These are phyloP conservation scores for Salmo trutta DNA, from an alignment of 2,797 vertebrate genomes.

Conservation along the genomic window DNA sequence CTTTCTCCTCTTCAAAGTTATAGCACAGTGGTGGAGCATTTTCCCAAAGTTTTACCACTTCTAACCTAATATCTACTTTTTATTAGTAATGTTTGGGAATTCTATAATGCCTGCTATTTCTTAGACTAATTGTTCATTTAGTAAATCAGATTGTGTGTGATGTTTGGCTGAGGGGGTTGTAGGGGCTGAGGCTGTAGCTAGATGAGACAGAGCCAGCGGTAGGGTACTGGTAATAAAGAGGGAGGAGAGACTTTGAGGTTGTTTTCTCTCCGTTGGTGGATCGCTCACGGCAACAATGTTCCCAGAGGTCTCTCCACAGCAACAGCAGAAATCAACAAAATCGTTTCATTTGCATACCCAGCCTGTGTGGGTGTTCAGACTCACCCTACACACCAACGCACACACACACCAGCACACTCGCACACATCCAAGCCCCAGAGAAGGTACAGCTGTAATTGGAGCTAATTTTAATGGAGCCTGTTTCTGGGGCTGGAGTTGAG, in stretches of 20 bases:
- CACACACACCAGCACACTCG: slow-evolving; percentile 6
- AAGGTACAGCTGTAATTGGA: slow-evolving; percentile 89
- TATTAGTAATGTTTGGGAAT: slow-evolving; percentile 83
- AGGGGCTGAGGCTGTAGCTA: neutral
- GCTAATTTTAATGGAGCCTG: slow-evolving; percentile 92
- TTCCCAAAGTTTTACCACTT: neutral
- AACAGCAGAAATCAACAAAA: slow-evolving; percentile 89
- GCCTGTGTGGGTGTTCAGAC: slow-evolving; percentile 68
- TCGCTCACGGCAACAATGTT: slow-evolving; percentile 29
- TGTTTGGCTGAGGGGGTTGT: slow-evolving; percentile 65
- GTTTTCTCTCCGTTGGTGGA: neutral
- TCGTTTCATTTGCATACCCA: slow-evolving; percentile 88
- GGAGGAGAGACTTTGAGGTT: neutral
- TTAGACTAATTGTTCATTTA: slow-evolving; percentile 90
- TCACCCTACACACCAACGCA: slow-evolving; percentile 18
- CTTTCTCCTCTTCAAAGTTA: neutral
- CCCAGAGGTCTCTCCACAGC: slow-evolving; percentile 88
- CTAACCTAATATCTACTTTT: slow-evolving; percentile 60
- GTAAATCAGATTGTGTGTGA: slow-evolving; percentile 85
- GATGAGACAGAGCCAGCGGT: neutral
- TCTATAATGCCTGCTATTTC: slow-evolving; percentile 86
- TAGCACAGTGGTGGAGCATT: neutral
- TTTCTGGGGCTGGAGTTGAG: slow-evolving; percentile 87
- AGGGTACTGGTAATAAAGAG: neutral
- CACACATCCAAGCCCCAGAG: slow-evolving; percentile 79